Base-by-base conservation (phyloP, 2,113 vertebrate species). In the Archilochus colubris region DNA sequence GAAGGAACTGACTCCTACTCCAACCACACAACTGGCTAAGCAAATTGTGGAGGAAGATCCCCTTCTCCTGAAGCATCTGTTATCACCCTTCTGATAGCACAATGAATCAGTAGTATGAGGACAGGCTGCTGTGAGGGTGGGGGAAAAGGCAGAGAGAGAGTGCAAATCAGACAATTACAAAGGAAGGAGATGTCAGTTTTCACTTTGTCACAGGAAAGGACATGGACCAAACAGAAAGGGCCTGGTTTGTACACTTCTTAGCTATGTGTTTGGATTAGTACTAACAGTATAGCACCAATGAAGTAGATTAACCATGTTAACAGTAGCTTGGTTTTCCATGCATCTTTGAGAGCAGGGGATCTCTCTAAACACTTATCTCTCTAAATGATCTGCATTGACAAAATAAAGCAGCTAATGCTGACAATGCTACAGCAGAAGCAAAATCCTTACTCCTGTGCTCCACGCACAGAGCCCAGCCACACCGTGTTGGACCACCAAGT, bases 1-100 rank as follows among this genome's bases (percentile, higher is more conserved):
- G 95, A 95, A 91, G 94, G 94, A 97, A 97, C 91, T 93, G 93
- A 96, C 95, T 95, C 95, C 93, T 95, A 93, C 95, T 93, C 96
- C 94, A 95, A 91, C 91, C 93, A 95, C 88, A 96, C 93, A 95
- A 95, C 95, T 97, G 95, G 93, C 92, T 95, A 96, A 93, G 94
- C 85, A 83, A 94, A 95, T 86, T 86, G 93, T 96, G 96, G 94
- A 97, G 94, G 96, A 97, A 96, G 94, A 88, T 93, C 96, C 90
- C 77, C 93, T 95, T 92, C 92, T 96, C 76, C 85, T 95, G 92
- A 95, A 94, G 95, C 94, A 96, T 96, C 95, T 96, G 94, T 88
- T 97, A 83, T 93, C 91, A 95, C 57, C 93, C 89, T 95, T 95
- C 88, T 96, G 89, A 97, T 82, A 94, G 93, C 88, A 95, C 82